Evolutionary conservation across 1,140 invertebrate genomes (phyloP), one percentile per base, ranked within the genome.

Genomic region (Tetramorium simillimum): DNA sequence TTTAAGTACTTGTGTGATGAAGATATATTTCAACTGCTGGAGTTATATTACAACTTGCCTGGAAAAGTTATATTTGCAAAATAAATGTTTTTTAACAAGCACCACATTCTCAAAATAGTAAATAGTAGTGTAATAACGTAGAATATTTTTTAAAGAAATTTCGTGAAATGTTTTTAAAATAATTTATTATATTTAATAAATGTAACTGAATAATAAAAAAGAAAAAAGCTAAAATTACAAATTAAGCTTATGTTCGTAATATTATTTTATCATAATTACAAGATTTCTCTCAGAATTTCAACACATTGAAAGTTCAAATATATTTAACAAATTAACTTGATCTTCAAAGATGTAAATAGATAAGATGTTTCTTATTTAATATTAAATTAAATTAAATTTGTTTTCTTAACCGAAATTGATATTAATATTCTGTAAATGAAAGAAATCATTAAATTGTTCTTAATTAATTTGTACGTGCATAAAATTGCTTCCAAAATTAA

Each of bases 1-100:
- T 80, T 67, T 40, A 67, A 80, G 28, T 51, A 24, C 14, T 78
- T 76, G 51, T 60, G 14, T n/a, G 5, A 58, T 60, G 12, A 3
- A 51, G 69, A 51, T 33, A 37, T 72, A 28, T 53, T 72, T 72
- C 16, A 37, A 1, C 18, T 53, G 18, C 53, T 72, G 28, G 49
- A 72, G 28, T 51, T 72, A 33, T 33, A 28, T 72, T 53, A 28
- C 33, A 58, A 58, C 33, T 40, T 40, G 14, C 16, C n/a, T 65
- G 18, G 58, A 46, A 63, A 16, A 65, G 1, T 46, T 63, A 37
- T 16, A 65, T 46, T 80, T 14, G 12, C 6, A 1, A 49, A 67
- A 67, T 78, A 80, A 80, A 24, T 65, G 18, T 51, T 33, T 65
- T 80, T 56, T 14, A 46, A 3, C 24, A n/a, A 33, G 10, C 16